phyloP scores from a whole-genome alignment of 2,797 vertebrate genomes.

The Anisognathus igniventris region DNA sequence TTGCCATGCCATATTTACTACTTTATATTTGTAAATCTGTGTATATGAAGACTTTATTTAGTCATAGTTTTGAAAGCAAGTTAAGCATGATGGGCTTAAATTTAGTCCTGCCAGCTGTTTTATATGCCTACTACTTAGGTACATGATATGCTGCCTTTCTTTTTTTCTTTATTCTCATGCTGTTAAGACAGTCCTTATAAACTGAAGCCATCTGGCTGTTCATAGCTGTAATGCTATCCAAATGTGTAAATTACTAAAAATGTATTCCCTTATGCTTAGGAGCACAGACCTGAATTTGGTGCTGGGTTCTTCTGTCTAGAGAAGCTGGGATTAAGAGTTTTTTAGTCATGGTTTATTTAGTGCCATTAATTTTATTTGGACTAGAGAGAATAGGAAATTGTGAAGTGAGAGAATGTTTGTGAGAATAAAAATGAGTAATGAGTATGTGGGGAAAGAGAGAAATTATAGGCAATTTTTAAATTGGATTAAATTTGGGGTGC shows the following conservation, averaged over 20 bases:
- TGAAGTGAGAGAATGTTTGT: neutral
- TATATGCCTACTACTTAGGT: neutral
- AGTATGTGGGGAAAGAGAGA: neutral
- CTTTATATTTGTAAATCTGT: neutral
- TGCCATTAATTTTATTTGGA: neutral
- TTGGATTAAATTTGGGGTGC: neutral
- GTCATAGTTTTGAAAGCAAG: neutral
- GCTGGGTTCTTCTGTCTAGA: neutral
- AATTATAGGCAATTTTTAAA: neutral
- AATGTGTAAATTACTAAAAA: neutral
- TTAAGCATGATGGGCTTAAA: neutral
- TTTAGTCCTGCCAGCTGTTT: neutral
- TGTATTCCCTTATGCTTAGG: neutral
- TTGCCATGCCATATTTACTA: neutral
- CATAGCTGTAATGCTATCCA: neutral
- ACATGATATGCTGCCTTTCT: neutral
- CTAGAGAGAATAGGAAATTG: neutral
- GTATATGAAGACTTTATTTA: neutral
- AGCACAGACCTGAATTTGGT: neutral
- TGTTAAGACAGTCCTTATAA: neutral
- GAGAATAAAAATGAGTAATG: neutral
- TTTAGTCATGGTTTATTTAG: neutral
- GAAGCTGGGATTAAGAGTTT: neutral
- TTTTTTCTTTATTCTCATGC: neutral
- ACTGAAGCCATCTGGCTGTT: constrained; percentile 3